Base-by-base conservation (phyloP, 2,113 vertebrate genomes). In the Aspidoscelis tigris region DNA sequence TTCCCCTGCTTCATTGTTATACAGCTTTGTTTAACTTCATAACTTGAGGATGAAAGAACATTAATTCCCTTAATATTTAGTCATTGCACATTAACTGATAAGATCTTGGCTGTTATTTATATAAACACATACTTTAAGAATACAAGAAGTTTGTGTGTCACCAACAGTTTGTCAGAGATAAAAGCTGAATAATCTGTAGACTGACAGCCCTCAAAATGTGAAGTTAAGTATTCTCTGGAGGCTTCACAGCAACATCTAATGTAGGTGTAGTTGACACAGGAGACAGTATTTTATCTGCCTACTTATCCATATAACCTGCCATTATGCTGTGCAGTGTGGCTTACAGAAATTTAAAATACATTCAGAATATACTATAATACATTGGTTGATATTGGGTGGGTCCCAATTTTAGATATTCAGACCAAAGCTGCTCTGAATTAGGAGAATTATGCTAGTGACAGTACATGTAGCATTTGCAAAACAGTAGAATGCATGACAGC, bases 1-100 rank as follows among this genome's bases (percentile, higher is more conserved):
- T 0, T 0, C 39, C 4, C 76, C 64, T 24, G 0, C 26, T 0
- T 0, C 22, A 43, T 0, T 0, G 0, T 2, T 78, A 12, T 20
- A 53, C 75, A 44, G 53, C 20, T 72, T 74, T 72, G 47, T 0
- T 0, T 33, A 47, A 7, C 26, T 69, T 70, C 20, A 33, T 70
- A 70, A 43, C 47, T 9, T n/a, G 9, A 53, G 26, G 44, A 80
- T 70, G 68, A 41, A 81, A 90, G 88, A 91, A 83, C 85, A 91
- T 81, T 43, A 43, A 82, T 88, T 5, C 44, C 87, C 86, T 84
- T 82, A 84, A 88, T 88, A 88, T 58, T 65, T 53, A 7, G 66
- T 88, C 39, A 86, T 61, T 74, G 73, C 81, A 85, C 0, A 21
- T 66, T 14, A 0, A 0, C 12, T 43, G 4, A 91, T 22, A 90